Base-by-base conservation (phyloP, 1,140 invertebrate species). In the Orius laevigatus region DNA sequence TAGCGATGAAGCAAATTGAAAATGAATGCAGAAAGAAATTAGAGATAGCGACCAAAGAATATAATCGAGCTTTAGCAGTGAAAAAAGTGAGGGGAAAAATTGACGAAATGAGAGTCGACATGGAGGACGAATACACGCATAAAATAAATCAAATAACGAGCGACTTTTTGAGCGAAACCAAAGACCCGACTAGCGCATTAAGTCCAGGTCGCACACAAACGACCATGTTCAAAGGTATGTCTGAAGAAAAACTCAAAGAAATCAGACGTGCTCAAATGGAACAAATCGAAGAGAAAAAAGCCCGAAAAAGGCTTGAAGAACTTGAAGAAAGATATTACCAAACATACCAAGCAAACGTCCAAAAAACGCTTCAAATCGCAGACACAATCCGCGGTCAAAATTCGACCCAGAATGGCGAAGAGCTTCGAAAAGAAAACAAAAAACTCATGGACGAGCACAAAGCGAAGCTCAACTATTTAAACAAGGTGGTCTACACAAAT, bases 221-320 rank as follows among this genome's bases (percentile, higher is more conserved):
- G 3, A 18, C 43, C 2, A 45, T 9, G 9, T 45, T 15, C 25
- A 45, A 45, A 20, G 43, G 43, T 2, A 45, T 45, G 43, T 45
- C 43, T 3, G 43, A 45, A 31, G 43, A n/a, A 15, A 18, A 32
- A 25, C 25, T 12, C 5, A 31, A 19, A n/a, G 43, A 45, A 45
- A 45, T 45, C 25, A 45, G 32, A 45, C 25, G 43, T 4, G 32
- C 32, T n/a, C 43, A 45, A 45, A n/a, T 45, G 20, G 43, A 45
- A 45, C 43, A 45, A 12, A 45, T 45, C 32, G 43, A 10, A 10
- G 43, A 45, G 15, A 45, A 33, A 25, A 45, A 45, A 32, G 25
- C 10, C 20, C 2, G 25, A 9, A 45, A 45, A 18, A n/a, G 43
- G 25, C 19, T 12, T 31, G 43, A 25, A 33, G 43, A 45, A 18